These are phyloP conservation scores for Riparia riparia DNA, from an alignment of 2,113 vertebrate genomes.

Conservation along the genomic window DNA sequence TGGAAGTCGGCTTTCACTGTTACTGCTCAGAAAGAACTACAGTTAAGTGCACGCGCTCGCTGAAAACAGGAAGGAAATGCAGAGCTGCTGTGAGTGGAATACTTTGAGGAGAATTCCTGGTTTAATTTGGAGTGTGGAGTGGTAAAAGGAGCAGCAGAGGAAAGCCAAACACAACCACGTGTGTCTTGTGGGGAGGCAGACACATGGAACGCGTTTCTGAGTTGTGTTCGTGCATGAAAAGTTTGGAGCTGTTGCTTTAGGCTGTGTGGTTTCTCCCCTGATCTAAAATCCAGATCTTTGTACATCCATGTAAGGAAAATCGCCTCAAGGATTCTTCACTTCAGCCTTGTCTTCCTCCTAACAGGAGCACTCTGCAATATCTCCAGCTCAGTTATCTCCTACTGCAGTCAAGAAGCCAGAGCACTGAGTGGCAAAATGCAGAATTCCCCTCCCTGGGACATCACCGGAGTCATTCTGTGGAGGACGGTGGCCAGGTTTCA, in stretches of 20 bases:
- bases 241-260: not conserved
- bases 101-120: not conserved
- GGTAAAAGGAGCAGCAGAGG: not conserved
- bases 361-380: not conserved
- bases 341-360: not conserved
- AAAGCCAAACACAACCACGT: not conserved
- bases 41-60: not conserved
- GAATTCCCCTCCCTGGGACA: not conserved
- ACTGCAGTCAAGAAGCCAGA: not conserved
- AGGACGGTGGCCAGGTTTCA: not conserved
- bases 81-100: not conserved
- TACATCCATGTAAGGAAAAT: not conserved
- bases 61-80: not conserved
- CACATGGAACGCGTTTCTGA: fast-evolving
- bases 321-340: not conserved
- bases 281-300: not conserved
- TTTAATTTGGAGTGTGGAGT: not conserved
- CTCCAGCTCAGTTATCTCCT: not conserved
- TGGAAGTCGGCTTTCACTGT: not conserved
- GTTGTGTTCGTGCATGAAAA: not conserved
- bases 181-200: not conserved
- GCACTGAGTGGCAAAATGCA: fast-evolving
- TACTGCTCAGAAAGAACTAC: not conserved
- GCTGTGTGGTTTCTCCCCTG: not conserved
- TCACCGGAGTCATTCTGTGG: fast-evolving